phyloP scores from a whole-genome alignment of 2,888 invertebrate genomes.

The Julus scandinavius region DNA sequence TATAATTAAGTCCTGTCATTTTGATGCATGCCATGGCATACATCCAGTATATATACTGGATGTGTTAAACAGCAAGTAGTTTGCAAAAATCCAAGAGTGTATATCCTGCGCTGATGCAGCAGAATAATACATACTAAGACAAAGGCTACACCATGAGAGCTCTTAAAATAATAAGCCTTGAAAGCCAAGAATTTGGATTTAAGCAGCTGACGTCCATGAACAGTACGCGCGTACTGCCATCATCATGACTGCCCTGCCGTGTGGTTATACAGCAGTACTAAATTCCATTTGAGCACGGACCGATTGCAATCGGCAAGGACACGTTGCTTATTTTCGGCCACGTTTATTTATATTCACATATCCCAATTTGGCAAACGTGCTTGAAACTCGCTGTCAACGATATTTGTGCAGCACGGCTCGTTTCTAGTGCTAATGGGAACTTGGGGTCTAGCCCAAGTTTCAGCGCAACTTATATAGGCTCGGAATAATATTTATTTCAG shows the following conservation, averaged over 20 bases:
- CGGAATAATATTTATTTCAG: neutral
- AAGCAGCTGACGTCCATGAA: neutral
- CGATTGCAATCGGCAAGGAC: slow-evolving; percentile 29
- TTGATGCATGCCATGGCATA: neutral
- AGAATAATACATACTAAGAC: neutral
- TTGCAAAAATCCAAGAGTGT: neutral
- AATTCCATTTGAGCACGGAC: slow-evolving; percentile 12
- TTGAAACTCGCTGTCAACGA: neutral
- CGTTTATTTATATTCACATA: slow-evolving; percentile 16
- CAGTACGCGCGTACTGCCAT: neutral
- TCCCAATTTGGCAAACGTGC: slow-evolving; percentile 22
- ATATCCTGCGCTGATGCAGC: neutral
- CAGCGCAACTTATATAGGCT: neutral
- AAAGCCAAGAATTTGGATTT: neutral
- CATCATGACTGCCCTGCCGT: neutral
- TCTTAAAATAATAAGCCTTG: neutral
- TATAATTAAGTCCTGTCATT: no score
- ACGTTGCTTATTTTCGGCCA: slow-evolving; percentile 23
- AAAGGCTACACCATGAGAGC: neutral
- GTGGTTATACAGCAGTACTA: neutral
- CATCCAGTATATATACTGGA: no score
- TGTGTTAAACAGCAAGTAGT: neutral
- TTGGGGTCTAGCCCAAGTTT: slow-evolving; percentile 9
- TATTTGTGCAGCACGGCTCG: neutral
- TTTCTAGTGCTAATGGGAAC: neutral